Evolutionary conservation across 2,113 vertebrate species (phyloP), one percentile per base, ranked within the genome.

Genomic region (Percopsis transmontana): DNA sequence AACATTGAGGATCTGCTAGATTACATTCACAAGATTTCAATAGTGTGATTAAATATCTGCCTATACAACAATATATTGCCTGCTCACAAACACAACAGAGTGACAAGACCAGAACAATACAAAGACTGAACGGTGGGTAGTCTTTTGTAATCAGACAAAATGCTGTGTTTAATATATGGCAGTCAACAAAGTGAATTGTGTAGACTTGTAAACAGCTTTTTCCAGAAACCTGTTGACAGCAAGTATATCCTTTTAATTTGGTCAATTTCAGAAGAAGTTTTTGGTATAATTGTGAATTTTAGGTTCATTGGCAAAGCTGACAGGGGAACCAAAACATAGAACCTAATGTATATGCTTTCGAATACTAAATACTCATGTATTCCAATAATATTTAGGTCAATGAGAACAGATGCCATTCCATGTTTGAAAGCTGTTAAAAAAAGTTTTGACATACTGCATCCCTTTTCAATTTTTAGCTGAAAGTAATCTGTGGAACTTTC

Each of bases 21-120:
- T 78, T 87, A 88, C 83, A 87, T 90, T 90, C 83, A 88, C 61
- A 60, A 76, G 70, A 61, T 45, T 12, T 79, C 62, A 64, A 80
- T 41, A 74, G 63, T 33, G 63, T 51, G 42, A 62, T 69, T 57
- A 68, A 71, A 71, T 68, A 27, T 58, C 41, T 69, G 67, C 57
- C 62, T 69, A 79, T 24, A 58, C 78, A 39, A 85, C 79, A 66
- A 63, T 33, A 20, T 7, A 20, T 16, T 38, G 7, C 41, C 13
- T 53, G 51, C 57, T 21, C 59, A 75, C 65, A 51, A 39, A 61
- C 44, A 10, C 15, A 39, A 24, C 60, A 73, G 33, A 65, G 58
- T 40, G 21, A 70, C 70, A 0, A 68, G n/a, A 58, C 63, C 55
- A 13, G 20, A 58, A 68, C 42, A 65, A 8, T 38, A 56, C 74